Conservation (phyloP, 2,113 vertebrate genomes). For the Dissostichus mawsoni region DNA sequence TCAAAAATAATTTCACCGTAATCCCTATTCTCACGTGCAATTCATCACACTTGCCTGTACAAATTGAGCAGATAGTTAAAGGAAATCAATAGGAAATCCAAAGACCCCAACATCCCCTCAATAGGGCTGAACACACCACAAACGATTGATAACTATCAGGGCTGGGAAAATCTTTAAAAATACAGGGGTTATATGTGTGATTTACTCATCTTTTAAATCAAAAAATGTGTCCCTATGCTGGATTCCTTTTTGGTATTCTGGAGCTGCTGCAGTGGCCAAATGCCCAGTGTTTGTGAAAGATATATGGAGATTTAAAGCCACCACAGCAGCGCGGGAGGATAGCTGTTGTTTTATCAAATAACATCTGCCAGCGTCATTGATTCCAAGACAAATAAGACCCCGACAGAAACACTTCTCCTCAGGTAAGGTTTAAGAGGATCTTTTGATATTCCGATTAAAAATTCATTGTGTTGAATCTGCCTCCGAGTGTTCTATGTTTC, state of each 20-base stretch:
- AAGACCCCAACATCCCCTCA: conserved; percentile 19
- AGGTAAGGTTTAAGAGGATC: conserved; percentile 77
- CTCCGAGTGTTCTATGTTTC: conserved; percentile 69
- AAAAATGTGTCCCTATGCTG: conserved; percentile 13
- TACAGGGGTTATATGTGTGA: conserved; percentile 17
- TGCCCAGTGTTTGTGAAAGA: conserved; percentile 62
- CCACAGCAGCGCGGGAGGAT: conserved; percentile 53
- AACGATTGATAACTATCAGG: conserved; percentile 28
- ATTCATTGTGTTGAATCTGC: conserved; percentile 81
- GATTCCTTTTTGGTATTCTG: conserved; percentile 5
- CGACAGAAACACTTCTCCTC: conserved; percentile 71
- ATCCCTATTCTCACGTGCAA: conserved; percentile 41
- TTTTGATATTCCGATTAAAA: conserved; percentile 83
- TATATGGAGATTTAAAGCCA: conserved; percentile 59
- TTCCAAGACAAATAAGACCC: conserved; percentile 78
- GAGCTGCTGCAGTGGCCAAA: conserved; percentile 57
- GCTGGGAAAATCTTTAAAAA: conserved; percentile 16
- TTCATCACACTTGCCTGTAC: conserved; percentile 45
- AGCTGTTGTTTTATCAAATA: conserved; percentile 80
- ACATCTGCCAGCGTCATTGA: conserved; percentile 77
- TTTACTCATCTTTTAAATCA: conserved; percentile 24
- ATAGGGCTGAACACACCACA: conserved; percentile 25
- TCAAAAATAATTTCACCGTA: conserved; percentile 43
- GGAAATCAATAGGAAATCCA: conserved; percentile 69
- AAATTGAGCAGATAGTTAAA: conserved; percentile 49